These are phyloP conservation scores for Tautogolabrus adspersus DNA, from an alignment of 2,113 vertebrate genomes.

Conservation along the genomic window DNA sequence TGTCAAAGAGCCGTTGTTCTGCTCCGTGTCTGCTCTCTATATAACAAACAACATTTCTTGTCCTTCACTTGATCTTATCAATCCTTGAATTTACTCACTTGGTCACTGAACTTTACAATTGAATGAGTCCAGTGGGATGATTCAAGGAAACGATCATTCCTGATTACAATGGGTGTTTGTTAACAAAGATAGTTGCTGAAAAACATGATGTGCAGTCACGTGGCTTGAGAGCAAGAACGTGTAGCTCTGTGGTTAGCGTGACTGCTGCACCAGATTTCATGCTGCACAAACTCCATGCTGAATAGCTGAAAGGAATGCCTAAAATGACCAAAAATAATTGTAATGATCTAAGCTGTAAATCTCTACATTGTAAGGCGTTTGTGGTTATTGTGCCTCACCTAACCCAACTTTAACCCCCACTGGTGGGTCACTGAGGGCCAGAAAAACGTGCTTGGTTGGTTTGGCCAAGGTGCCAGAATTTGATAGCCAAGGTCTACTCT, in stretches of 20 bases:
- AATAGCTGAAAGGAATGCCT: background rate
- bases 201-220: background rate
- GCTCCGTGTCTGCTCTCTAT: too few species aligned
- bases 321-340: constrained; percentile 5
- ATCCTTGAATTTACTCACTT: background rate
- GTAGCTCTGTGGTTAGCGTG: background rate
- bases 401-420: too few species aligned
- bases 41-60: too few species aligned
- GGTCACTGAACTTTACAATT: background rate
- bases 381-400: background rate
- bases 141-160: background rate
- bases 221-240: background rate
- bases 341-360: background rate
- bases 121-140: background rate
- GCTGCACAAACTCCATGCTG: background rate
- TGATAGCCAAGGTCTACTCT: too few species aligned
- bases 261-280: constrained; percentile 6
- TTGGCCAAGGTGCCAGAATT: too few species aligned
- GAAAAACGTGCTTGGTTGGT: too few species aligned
- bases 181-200: background rate
- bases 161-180: background rate
- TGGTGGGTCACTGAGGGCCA: too few species aligned
- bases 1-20: too few species aligned
- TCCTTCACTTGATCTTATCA: too few species aligned
- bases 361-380: background rate